Evolutionary conservation across 1,140 invertebrate genomes (phyloP).

Genomic region (Macrotrachela quadricornifera): DNA sequence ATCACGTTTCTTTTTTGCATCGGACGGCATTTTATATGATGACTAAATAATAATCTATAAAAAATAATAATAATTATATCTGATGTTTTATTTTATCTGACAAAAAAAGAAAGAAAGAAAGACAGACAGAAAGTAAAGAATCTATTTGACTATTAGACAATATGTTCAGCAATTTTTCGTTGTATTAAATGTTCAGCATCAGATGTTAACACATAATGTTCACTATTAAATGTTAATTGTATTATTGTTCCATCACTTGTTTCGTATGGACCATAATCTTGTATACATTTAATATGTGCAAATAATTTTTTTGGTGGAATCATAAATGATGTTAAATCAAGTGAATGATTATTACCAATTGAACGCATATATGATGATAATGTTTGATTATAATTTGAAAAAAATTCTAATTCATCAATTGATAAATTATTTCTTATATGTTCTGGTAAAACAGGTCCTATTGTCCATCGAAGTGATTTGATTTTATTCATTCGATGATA

Average conservation of each 20-base stretch:
- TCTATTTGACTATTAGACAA: slow-evolving; percentile 9
- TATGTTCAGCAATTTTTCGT: slow-evolving; percentile 68
- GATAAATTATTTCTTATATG: slow-evolving; percentile 1
- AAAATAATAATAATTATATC: no score
- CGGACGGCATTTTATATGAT: background rate
- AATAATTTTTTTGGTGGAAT: slow-evolving; percentile 63
- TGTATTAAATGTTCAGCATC: slow-evolving; percentile 73
- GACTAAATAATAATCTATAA: no score
- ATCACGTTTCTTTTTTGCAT: slow-evolving; percentile 6
- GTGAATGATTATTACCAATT: slow-evolving; percentile 32
- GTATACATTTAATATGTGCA: slow-evolving; percentile 52
- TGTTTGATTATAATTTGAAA: slow-evolving; percentile 60
- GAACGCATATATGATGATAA: slow-evolving; percentile 69
- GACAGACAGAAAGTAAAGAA: no score
- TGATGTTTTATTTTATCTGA: no score
- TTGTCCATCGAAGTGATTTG: slow-evolving; percentile 65
- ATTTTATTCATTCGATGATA: slow-evolving; percentile 57
- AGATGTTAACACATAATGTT: slow-evolving; percentile 62
- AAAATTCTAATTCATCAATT: slow-evolving; percentile 45
- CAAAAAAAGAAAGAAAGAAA: no score
- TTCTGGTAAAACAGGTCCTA: slow-evolving; percentile 51
- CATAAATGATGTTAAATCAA: slow-evolving; percentile 68
- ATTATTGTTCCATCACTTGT: slow-evolving; percentile 71
- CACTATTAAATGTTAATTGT: slow-evolving; percentile 67
- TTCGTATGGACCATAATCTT: slow-evolving; percentile 78